A percentile compares a stretch with the other conserved stretches of the same genome.
Conservation (phyloP, 2,888 invertebrate genomes). For the Argynnis bischoffii region DNA sequence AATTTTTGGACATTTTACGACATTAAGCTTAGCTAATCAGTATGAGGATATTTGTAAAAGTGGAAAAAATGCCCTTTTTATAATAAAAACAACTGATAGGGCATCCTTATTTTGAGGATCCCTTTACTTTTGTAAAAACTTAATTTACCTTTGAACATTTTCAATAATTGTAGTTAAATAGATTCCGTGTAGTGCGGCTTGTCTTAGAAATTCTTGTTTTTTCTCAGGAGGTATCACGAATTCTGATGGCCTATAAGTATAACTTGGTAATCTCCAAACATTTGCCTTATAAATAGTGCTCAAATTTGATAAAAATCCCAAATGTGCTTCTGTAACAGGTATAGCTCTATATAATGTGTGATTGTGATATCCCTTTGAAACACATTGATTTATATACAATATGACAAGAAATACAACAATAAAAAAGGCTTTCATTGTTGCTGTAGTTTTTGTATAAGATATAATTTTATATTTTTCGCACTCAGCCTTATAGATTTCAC, state of each 20-base stretch:
- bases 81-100: too few species aligned
- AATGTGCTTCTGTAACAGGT: slow-evolving; percentile 51
- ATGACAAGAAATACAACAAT: slow-evolving; percentile 1
- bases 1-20: too few species aligned
- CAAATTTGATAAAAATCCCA: slow-evolving; percentile 56
- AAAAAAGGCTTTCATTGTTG: slow-evolving; percentile 16
- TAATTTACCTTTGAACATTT: slow-evolving; percentile 60
- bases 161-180: slow-evolving; percentile 55
- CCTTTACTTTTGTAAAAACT: not conserved
- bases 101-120: too few species aligned
- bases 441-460: not conserved
- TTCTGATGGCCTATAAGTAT: slow-evolving; percentile 54
- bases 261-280: slow-evolving; percentile 60
- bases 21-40: too few species aligned
- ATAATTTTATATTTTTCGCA: not conserved
- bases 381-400: slow-evolving; percentile 27
- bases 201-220: slow-evolving; percentile 45
- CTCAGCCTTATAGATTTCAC: slow-evolving; percentile 19
- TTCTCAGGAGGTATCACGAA: slow-evolving; percentile 57
- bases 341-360: slow-evolving; percentile 59
- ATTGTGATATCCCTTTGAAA: slow-evolving; percentile 53
- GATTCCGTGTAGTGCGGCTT: slow-evolving; percentile 47
- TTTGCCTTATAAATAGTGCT: slow-evolving; percentile 48
- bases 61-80: not conserved
- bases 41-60: not conserved